Conservation (phyloP, 2,797 vertebrate genomes). For the Trichosurus vulpecula region DNA sequence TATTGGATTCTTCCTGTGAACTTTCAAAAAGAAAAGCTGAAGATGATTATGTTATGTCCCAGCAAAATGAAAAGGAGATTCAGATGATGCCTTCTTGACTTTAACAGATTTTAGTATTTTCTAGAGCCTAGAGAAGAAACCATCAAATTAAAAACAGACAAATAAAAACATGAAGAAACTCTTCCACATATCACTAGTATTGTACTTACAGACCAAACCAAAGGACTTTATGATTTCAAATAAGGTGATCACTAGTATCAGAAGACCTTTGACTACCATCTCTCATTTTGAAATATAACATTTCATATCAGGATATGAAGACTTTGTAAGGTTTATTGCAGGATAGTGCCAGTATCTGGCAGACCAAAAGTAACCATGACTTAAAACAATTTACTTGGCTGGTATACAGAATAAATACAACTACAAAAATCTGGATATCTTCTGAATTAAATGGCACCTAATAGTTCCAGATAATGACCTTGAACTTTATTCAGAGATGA, state of each 20-base stretch:
- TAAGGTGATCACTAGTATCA: conserved; percentile 43
- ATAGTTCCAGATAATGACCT: not conserved
- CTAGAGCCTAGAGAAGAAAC: not conserved
- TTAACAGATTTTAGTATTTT: not conserved
- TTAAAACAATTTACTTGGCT: conserved; percentile 40
- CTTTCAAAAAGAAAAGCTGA: not conserved
- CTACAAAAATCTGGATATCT: not conserved
- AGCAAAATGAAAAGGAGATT: not conserved
- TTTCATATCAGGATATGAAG: conserved; percentile 42
- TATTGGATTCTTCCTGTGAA: not conserved
- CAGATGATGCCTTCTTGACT: not conserved
- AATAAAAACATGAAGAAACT: conserved; percentile 34
- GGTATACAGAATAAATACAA: conserved; percentile 29
- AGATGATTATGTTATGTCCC: not conserved
- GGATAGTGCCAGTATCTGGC: not conserved
- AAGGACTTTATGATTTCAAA: conserved; percentile 64
- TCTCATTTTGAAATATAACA: conserved; percentile 20
- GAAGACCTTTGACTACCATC: conserved; percentile 43
- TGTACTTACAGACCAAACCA: conserved; percentile 50
- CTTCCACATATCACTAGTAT: conserved; percentile 61
- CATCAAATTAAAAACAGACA: not conserved
- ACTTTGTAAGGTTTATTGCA: conserved; percentile 29
- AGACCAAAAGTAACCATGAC: conserved; percentile 18
- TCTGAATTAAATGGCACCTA: conserved; percentile 27
- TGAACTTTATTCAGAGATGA: not conserved